phyloP scores from a whole-genome alignment of 2,113 vertebrate species.

The Pao palembangensis region DNA sequence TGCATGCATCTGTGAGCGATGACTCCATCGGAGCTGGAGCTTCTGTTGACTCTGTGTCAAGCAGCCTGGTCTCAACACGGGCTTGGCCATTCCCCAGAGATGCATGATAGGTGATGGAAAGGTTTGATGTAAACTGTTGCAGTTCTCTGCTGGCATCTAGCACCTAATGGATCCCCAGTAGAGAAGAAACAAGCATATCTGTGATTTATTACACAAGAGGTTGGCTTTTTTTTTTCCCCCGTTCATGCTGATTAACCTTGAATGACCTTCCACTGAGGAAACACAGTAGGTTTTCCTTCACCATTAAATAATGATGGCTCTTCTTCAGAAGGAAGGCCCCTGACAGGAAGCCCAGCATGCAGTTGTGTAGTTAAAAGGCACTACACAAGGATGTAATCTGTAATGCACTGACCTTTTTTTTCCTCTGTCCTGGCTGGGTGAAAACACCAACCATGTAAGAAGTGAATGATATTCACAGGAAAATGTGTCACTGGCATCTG shows the following conservation, averaged over 20 bases:
- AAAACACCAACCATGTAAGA: slow-evolving; percentile 3
- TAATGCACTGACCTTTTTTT: slow-evolving; percentile 26
- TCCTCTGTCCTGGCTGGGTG: not conserved
- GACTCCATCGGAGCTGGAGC: slow-evolving; percentile 29
- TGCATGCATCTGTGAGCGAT: slow-evolving; percentile 35
- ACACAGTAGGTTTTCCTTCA: slow-evolving; percentile 25
- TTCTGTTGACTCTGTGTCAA: slow-evolving; percentile 37
- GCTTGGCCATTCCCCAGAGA: slow-evolving; percentile 54
- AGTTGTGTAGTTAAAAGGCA: slow-evolving; percentile 42
- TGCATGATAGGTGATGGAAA: slow-evolving; percentile 51
- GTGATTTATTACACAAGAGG: not conserved
- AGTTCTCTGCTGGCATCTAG: slow-evolving; percentile 31
- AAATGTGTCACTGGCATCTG: slow-evolving; percentile 42
- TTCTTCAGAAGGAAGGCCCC: slow-evolving; percentile 17
- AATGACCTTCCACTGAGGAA: slow-evolving; percentile 16
- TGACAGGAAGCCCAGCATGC: slow-evolving; percentile 32
- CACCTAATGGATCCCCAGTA: slow-evolving; percentile 37
- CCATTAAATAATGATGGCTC: slow-evolving; percentile 44
- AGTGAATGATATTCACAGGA: slow-evolving; percentile 16
- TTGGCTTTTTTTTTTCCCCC: not conserved
- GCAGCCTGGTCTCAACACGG: slow-evolving; percentile 43
- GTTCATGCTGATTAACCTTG: slow-evolving; percentile 52
- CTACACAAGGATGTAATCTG: slow-evolving; percentile 13
- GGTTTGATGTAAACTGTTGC: slow-evolving; percentile 66
- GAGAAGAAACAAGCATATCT: slow-evolving; percentile 12